These are phyloP conservation scores for Tethya wilhelma DNA, from an alignment of 37 sponge, comb jelly and placozoan species.

Conservation along the genomic window DNA sequence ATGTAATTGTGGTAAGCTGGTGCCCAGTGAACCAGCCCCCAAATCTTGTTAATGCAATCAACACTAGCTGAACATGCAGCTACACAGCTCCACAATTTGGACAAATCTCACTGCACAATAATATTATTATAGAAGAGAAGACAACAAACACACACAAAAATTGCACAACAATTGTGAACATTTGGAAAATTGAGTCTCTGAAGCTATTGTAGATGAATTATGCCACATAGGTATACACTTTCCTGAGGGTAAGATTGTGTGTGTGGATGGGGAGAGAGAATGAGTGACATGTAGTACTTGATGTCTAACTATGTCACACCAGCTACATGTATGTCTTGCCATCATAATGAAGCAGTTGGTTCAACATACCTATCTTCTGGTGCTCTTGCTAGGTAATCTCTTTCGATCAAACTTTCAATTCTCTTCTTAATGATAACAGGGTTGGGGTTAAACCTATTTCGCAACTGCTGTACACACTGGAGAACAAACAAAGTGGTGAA, in stretches of 20 bases:
- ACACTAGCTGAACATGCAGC: too few species aligned
- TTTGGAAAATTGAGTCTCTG: too few species aligned
- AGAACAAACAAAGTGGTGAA: background rate
- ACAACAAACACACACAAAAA: too few species aligned
- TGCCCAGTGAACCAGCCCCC: too few species aligned
- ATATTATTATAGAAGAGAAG: too few species aligned
- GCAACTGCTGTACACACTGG: slow-evolving; percentile 88
- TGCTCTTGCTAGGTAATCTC: slow-evolving; percentile 94
- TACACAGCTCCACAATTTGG: too few species aligned
- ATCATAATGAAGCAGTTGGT: background rate
- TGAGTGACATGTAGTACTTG: slow-evolving; percentile 2
- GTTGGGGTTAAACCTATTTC: slow-evolving; percentile 90
- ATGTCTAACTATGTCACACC: background rate
- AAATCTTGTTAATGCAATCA: too few species aligned
- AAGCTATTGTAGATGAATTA: too few species aligned
- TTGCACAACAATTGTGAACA: too few species aligned
- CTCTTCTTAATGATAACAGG: slow-evolving; percentile 96
- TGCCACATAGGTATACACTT: slow-evolving; percentile 93
- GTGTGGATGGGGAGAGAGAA: background rate
- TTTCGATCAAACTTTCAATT: slow-evolving; percentile 97
- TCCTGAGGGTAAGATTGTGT: slow-evolving; percentile 44
- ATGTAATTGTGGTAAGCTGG: too few species aligned
- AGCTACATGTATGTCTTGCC: background rate
- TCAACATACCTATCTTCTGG: slow-evolving; percentile 83
- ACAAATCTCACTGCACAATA: too few species aligned